A percentile compares a stretch with the other conserved stretches of the same genome.
Conservation (phyloP, 2,888 invertebrate species). For the Drymonia ruficornis region DNA sequence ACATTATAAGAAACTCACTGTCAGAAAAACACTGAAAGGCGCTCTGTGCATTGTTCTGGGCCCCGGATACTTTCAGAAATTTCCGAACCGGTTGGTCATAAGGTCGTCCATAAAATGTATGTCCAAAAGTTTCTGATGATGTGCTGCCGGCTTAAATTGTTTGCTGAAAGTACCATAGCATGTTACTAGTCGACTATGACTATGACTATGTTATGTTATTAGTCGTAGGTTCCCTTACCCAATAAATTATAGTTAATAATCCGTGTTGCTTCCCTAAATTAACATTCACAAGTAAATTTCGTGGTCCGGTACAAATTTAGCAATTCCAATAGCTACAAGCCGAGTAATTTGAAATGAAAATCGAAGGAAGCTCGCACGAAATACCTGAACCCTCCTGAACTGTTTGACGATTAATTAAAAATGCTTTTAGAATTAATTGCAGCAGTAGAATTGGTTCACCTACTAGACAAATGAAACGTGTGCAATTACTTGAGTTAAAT, state of each 20-base stretch:
- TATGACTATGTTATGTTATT: too few relatives aligned
- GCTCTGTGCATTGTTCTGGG: too few relatives aligned
- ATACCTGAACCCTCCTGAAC: conserved; percentile 13
- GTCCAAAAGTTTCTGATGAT: too few relatives aligned
- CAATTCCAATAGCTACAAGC: conserved; percentile 27
- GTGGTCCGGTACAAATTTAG: conserved; percentile 22
- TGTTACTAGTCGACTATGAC: too few relatives aligned
- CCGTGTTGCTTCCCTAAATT: conserved; percentile 12
- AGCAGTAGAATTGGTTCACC: conserved; percentile 3
- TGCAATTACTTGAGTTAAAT: not conserved
- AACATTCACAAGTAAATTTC: conserved; percentile 21
- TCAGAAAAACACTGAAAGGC: too few relatives aligned
- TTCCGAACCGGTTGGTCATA: too few relatives aligned
- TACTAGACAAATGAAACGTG: not conserved
- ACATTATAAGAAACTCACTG: too few relatives aligned
- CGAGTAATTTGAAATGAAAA: conserved; percentile 35
- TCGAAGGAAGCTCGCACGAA: conserved; percentile 15
- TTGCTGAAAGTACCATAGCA: too few relatives aligned
- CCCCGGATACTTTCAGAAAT: too few relatives aligned
- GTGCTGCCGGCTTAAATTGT: too few relatives aligned
- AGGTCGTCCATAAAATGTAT: too few relatives aligned
- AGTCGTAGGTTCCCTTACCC: conserved; percentile 9
- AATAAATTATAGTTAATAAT: too few relatives aligned
- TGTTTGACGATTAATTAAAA: conserved; percentile 16
- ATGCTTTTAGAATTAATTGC: conserved; percentile 9